Evolutionary conservation across 1,140 invertebrate species (phyloP).

Genomic region (Pseudachorutes palmiensis): DNA sequence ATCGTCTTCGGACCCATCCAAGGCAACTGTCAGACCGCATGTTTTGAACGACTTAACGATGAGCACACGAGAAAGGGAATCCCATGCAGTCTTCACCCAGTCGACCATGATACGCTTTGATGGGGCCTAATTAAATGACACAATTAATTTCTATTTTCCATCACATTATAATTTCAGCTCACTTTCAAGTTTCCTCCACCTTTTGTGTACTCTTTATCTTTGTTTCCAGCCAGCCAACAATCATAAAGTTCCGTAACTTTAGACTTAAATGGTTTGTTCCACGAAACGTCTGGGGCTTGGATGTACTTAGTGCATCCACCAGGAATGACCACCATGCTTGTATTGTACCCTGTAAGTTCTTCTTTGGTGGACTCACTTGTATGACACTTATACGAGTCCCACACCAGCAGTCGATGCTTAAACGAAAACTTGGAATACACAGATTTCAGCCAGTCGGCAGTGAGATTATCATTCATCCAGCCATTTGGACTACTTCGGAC

Average conservation of each 20-base stretch:
- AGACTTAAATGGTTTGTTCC: constrained; percentile 38
- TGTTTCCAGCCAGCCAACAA: constrained; percentile 22
- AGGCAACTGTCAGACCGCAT: background rate
- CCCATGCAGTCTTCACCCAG: constrained; percentile 12
- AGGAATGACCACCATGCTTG: constrained; percentile 31
- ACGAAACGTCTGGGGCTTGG: constrained; percentile 37
- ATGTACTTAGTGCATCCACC: constrained; percentile 38
- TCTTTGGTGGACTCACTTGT: constrained; percentile 25
- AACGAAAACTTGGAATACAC: constrained; percentile 30
- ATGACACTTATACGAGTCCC: constrained; percentile 37
- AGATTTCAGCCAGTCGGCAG: constrained; percentile 33
- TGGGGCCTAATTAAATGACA: constrained; percentile 14
- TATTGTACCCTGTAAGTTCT: constrained; percentile 23
- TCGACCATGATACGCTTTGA: background rate
- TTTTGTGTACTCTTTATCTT: constrained; percentile 26
- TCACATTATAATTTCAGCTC: too few species aligned
- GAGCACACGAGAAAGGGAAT: constrained; percentile 6
- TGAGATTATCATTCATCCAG: constrained; percentile 37
- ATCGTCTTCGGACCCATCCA: constrained; percentile 12
- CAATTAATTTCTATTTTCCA: too few species aligned
- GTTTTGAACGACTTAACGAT: constrained; percentile 13
- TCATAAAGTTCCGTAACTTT: constrained; percentile 33
- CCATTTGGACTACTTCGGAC: constrained; percentile 32
- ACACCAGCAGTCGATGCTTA: constrained; percentile 27
- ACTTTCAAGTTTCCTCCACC: constrained; percentile 18